A percentile compares a stretch with the other conserved stretches of the same genome.
These are phyloP conservation scores for Candoia aspera DNA, from an alignment of 2,113 vertebrate species.

Conservation along the genomic window DNA sequence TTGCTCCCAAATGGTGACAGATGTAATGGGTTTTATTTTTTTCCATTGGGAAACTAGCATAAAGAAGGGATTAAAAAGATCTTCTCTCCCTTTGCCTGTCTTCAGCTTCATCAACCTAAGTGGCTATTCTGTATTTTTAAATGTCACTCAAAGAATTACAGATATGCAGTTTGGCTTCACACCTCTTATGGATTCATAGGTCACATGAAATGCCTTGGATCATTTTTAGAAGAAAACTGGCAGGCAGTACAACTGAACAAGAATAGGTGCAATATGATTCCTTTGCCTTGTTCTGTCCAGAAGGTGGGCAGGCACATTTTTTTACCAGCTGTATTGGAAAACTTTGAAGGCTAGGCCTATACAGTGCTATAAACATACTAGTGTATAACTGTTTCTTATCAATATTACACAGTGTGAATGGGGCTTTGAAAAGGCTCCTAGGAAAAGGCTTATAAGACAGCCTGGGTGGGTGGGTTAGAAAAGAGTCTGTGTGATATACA, in stretches of 20 bases:
- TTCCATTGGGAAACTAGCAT: not conserved
- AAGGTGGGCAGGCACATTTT: not conserved
- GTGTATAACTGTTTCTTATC: not conserved
- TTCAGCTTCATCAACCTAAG: not conserved
- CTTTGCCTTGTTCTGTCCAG: not conserved
- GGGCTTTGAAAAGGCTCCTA: not conserved
- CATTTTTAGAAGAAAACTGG: not conserved
- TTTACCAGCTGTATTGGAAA: not conserved
- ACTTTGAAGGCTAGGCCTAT: not conserved
- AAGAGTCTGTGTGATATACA: too few species aligned
- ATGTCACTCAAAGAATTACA: not conserved
- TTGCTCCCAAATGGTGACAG: not conserved
- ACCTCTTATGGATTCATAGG: not conserved
- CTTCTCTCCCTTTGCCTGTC: not conserved
- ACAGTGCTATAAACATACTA: not conserved
- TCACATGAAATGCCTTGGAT: constrained; percentile 3
- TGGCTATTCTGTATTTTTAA: not conserved
- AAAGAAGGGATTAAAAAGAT: not conserved
- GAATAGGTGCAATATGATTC: constrained; percentile 11
- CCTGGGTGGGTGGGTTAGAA: too few species aligned
- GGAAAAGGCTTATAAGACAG: not conserved
- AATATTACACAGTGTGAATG: not conserved
- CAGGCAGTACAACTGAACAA: not conserved
- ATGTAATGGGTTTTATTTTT: not conserved
- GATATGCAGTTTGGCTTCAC: constrained; percentile 6